Percentiles rank a stretch among this genome's conserved stretches.
phyloP scores from a whole-genome alignment of 2,888 invertebrate genomes.

The Tolmerus cingulatus region DNA sequence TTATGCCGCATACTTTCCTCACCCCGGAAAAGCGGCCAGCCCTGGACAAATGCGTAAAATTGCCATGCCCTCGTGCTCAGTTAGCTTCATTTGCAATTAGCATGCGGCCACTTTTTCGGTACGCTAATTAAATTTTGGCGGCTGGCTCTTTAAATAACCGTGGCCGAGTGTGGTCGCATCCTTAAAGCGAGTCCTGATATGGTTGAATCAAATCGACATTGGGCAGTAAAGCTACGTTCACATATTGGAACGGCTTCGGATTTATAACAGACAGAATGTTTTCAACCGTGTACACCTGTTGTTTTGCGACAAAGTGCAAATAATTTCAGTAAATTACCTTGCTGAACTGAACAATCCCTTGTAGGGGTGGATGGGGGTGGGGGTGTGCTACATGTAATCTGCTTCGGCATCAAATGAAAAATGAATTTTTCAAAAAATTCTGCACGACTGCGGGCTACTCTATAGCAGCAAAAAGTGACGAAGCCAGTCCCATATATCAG shows the following conservation, averaged over 20 bases:
- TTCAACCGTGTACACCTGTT: not conserved
- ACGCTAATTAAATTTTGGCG: not conserved
- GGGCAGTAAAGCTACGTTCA: not conserved
- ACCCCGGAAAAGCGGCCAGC: not conserved
- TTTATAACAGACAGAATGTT: not conserved
- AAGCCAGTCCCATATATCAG: conserved; percentile 42
- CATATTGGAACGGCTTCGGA: not conserved
- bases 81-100: not conserved
- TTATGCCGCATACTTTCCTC: not conserved
- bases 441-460: not conserved
- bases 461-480: conserved; percentile 9
- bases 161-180: not conserved
- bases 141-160: not conserved
- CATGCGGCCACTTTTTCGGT: not conserved
- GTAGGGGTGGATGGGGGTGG: not conserved
- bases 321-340: conserved; percentile 19
- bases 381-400: not conserved
- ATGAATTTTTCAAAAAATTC: conserved; percentile 35
- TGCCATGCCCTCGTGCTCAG: not conserved
- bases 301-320: conserved; percentile 8
- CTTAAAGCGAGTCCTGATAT: not conserved
- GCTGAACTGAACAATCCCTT: not conserved
- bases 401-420: conserved; percentile 30
- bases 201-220: not conserved
- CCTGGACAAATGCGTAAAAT: not conserved